Evolutionary conservation across 1,140 invertebrate species (phyloP), one percentile per base, ranked within the genome.

Genomic region (Musca domestica): DNA sequence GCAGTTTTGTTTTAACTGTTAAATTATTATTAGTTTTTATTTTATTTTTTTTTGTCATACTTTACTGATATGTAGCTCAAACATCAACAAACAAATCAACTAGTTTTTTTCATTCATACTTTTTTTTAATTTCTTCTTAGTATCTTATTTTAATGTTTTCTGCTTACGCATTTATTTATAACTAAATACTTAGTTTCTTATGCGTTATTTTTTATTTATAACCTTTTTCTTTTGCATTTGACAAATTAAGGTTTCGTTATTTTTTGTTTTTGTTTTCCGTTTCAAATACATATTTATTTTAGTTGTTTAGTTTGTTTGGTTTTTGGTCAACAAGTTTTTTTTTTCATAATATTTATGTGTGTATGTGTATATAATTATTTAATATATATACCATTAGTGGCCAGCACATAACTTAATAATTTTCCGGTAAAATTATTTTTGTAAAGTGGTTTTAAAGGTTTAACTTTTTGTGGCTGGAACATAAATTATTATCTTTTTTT

Each of bases 51-150:
- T 64, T 64, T 61, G 52, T 58, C 51, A 61, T 61, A 61, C 56
- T 61, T 61, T 19, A 52, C 76, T 80, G 77, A 80, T 80, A 80
- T 80, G 77, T 80, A 78, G 77, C 76, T 77, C 77, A 80, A 80
- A 80, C 77, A 78, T 80, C 76, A 80, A 80, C 77, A 80, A 80
- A 80, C 77, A 80, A 79, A 78, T 77, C 76, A 75, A 78, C 77
- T 77, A 67, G 25, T 52, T 69, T 76, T 72, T 73, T 74, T 74
- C 64, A 70, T 72, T 72, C 65, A 67, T 47, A 30, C 34, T 47
- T 70, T 66, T 66, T 69, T 70, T 48, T 54, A 66, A 58, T 47
- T 67, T 67, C 56, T 34, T 71, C 70, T 71, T 70, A 72, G 71
- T 46, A 30, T 56, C 64, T 67, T 67, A 14, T 9, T 61, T 51